Percentiles rank a stretch among this genome's conserved stretches.
Conservation (phyloP, 2,113 vertebrate genomes). For the Connochaetes taurinus region DNA sequence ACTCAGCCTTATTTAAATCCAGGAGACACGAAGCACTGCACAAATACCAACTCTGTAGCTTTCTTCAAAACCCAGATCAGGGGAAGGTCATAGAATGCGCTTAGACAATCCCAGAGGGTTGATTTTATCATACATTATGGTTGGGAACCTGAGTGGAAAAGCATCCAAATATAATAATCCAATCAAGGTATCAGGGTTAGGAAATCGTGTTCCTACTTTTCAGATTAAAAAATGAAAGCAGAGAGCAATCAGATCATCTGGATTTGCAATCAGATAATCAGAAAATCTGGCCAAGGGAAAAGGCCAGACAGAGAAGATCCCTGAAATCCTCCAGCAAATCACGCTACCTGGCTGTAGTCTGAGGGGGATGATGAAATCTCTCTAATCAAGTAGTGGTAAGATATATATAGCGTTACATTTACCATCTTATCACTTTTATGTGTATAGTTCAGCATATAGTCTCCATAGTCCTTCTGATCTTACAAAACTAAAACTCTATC, state of each 20-base stretch:
- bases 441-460: neutral
- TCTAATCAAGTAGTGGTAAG: neutral
- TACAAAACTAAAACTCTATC: neutral
- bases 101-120: neutral
- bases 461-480: neutral
- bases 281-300: neutral
- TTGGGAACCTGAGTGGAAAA: neutral
- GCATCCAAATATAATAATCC: neutral
- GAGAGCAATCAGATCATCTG: neutral
- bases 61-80: neutral
- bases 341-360: neutral
- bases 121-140: neutral
- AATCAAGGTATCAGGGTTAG: neutral
- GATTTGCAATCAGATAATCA: neutral
- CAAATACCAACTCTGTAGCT: neutral
- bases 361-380: neutral
- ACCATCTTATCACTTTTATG: neutral
- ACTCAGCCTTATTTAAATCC: neutral
- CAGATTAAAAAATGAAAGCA: slow-evolving; percentile 33
- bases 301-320: neutral
- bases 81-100: neutral
- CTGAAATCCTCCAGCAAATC: neutral
- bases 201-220: neutral
- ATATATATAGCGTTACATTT: neutral
- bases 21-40: neutral